phyloP scores from a whole-genome alignment of 2,797 vertebrate species.

The Borostomias antarcticus region DNA sequence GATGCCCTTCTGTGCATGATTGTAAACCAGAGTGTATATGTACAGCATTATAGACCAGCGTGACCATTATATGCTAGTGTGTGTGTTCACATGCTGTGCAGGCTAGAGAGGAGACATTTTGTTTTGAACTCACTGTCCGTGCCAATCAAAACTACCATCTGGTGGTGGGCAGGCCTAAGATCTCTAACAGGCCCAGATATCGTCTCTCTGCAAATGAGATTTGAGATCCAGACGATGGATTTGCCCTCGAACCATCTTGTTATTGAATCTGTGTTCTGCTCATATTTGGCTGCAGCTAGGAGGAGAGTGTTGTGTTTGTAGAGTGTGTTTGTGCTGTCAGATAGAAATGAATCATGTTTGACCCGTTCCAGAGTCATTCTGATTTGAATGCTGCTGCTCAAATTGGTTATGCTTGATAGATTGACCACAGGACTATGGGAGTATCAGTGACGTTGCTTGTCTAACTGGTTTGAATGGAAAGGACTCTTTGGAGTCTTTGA shows the following conservation, averaged over 20 bases:
- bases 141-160: constrained; percentile 1
- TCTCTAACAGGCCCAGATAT: too few relatives aligned
- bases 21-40: too few relatives aligned
- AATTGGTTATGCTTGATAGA: too few relatives aligned
- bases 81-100: too few relatives aligned
- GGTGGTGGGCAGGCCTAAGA: constrained; percentile 4
- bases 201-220: background rate
- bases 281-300: background rate
- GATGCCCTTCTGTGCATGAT: too few relatives aligned
- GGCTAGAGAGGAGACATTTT: background rate
- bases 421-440: background rate
- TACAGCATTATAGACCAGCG: too few relatives aligned
- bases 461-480: too few relatives aligned
- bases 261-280: background rate
- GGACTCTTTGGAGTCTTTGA: background rate
- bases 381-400: too few relatives aligned
- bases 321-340: background rate
- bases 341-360: background rate
- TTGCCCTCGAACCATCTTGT: background rate
- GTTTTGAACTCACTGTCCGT: background rate
- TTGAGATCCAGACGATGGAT: background rate
- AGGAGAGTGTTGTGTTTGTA: background rate
- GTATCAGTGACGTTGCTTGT: background rate
- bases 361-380: too few relatives aligned
- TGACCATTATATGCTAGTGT: too few relatives aligned